These are phyloP conservation scores for Bucco capensis DNA, from an alignment of 2,113 vertebrate genomes.

Conservation along the genomic window DNA sequence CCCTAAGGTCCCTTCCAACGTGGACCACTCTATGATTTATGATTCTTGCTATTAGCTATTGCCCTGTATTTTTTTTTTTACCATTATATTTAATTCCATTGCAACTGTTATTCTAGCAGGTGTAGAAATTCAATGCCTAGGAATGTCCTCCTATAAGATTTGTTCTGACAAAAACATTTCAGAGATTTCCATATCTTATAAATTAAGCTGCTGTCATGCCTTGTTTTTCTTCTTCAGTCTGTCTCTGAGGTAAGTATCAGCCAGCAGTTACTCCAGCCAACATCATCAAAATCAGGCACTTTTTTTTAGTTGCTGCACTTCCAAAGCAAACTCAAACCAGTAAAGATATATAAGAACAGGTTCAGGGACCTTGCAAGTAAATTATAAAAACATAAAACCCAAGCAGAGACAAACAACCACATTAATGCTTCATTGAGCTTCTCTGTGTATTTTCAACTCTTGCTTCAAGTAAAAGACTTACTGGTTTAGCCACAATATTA, in stretches of 20 bases:
- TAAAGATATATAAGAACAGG: slow-evolving; percentile 1
- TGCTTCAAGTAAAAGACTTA: neutral
- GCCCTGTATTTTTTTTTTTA: neutral
- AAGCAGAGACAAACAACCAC: neutral
- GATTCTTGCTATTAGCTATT: neutral
- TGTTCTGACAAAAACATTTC: neutral
- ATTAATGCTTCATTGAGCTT: neutral
- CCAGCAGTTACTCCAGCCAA: slow-evolving; percentile 13
- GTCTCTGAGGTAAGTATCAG: neutral
- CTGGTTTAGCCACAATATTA: neutral
- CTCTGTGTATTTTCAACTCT: neutral
- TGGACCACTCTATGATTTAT: too few species aligned
- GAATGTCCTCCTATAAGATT: neutral
- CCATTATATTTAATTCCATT: neutral
- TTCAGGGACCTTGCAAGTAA: slow-evolving; percentile 2
- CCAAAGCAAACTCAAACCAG: slow-evolving; percentile 28
- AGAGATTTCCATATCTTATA: neutral
- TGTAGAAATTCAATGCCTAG: neutral
- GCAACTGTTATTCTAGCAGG: neutral
- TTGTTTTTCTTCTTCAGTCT: slow-evolving; percentile 23
- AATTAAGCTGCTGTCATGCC: neutral
- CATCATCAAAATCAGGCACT: neutral
- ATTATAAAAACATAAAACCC: neutral
- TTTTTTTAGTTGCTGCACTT: slow-evolving; percentile 13
- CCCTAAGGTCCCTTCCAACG: too few species aligned